phyloP scores from a whole-genome alignment of 2,888 invertebrate genomes.

The Melanostoma mellinum region DNA sequence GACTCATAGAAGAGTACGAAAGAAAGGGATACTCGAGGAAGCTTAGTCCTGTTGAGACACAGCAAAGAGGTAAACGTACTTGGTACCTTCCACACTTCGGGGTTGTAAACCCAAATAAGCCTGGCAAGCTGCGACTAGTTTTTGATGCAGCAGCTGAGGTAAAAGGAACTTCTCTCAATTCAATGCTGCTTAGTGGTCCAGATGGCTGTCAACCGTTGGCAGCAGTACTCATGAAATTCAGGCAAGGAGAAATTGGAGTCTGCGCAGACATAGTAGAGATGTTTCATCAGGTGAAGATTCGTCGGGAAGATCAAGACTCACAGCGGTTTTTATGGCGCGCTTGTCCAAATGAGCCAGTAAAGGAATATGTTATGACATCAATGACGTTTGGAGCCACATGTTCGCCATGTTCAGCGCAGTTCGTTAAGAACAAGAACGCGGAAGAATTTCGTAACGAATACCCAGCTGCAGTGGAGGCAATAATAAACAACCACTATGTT shows the following conservation, averaged over 20 bases:
- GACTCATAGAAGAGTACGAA: conserved; percentile 62
- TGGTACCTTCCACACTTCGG: conserved; percentile 75
- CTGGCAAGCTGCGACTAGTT: conserved; percentile 75
- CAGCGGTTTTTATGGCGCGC: conserved; percentile 75
- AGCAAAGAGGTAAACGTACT: conserved; percentile 7
- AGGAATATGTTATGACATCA: conserved; percentile 62
- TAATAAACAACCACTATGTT: conserved; percentile 13
- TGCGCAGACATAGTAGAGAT: conserved; percentile 77
- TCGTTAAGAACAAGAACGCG: conserved; percentile 55
- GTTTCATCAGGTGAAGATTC: conserved; percentile 76
- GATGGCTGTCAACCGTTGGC: conserved; percentile 73
- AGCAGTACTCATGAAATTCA: conserved; percentile 75
- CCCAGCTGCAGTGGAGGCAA: conserved; percentile 25
- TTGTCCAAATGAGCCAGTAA: background rate
- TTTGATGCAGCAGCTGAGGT: conserved; percentile 76
- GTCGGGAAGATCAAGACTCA: conserved; percentile 73
- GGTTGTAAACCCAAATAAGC: conserved; percentile 74
- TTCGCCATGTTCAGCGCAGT: conserved; percentile 42
- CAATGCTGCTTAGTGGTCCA: conserved; percentile 74
- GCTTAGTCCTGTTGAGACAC: conserved; percentile 56
- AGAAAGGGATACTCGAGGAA: conserved; percentile 70
- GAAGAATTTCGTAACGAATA: background rate
- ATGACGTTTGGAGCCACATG: too few species aligned
- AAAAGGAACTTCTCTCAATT: conserved; percentile 73
- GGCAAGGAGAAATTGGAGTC: conserved; percentile 73